Evolutionary conservation across 2,888 invertebrate genomes (phyloP).

Genomic region (Schrankia costaestrigalis): DNA sequence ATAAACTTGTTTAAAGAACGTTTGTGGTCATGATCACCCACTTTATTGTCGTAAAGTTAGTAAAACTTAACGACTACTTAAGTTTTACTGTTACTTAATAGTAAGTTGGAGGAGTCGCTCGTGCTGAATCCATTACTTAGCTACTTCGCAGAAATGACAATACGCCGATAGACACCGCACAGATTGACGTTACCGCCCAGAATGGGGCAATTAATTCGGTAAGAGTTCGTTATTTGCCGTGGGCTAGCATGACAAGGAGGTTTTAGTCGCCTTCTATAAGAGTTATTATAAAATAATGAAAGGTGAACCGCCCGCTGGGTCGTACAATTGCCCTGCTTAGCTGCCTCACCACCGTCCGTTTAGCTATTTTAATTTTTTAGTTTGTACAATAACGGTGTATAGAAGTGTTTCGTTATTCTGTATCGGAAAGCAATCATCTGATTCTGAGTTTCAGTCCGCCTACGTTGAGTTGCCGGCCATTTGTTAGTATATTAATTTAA

Average conservation of each 20-base stretch:
- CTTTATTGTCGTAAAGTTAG: too few relatives aligned
- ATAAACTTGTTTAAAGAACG: too few relatives aligned
- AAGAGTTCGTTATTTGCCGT: conserved; percentile 64
- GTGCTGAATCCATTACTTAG: conserved; percentile 10
- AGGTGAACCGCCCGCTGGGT: conserved; percentile 75
- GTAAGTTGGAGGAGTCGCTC: too few relatives aligned
- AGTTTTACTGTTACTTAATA: too few relatives aligned
- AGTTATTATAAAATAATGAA: conserved; percentile 81
- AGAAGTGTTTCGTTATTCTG: conserved; percentile 58
- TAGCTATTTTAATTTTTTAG: conserved; percentile 80
- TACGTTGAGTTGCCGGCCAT: conserved; percentile 39
- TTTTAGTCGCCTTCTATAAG: conserved; percentile 67
- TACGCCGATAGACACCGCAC: conserved; percentile 37
- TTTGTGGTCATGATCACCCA: too few relatives aligned
- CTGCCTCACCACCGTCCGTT: conserved; percentile 70
- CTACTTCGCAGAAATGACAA: conserved; percentile 49
- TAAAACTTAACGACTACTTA: too few relatives aligned
- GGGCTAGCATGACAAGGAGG: conserved; percentile 66
- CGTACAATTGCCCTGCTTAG: conserved; percentile 78
- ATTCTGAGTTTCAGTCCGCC: conserved; percentile 56
- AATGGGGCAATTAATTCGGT: conserved; percentile 74
- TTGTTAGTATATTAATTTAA: conserved; percentile 44
- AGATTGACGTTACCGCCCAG: conserved; percentile 73
- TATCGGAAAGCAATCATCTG: conserved; percentile 47
- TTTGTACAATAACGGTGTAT: conserved; percentile 74